Base-by-base conservation (phyloP, 2,797 vertebrate genomes). In the Pelochelys cantorii region DNA sequence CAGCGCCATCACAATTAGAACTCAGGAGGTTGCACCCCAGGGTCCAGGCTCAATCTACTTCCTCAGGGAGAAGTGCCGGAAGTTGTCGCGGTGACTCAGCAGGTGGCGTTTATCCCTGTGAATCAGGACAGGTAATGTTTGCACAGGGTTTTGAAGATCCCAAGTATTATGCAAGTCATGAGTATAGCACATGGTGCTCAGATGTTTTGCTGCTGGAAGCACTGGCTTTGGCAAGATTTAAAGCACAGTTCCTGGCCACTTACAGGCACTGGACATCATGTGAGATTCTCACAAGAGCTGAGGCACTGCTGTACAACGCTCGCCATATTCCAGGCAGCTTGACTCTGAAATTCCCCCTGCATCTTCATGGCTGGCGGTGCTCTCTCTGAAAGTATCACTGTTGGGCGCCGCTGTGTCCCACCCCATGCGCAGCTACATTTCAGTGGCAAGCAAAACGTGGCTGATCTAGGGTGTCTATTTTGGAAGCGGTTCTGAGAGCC, bases 381-480 rank as follows among this genome's bases (percentile, higher is more conserved):
- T 68, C 79, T 14, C 29, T 85, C 8, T 48, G 13, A 18, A 54
- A 13, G 0, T 75, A 55, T 55, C n/a, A 42, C 37, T 0, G 0
- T 59, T 27, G 53, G 1, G 0, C 0, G 17, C 2, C 71, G 20
- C 14, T 22, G 65, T 8, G 9, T 27, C 18, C 68, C 48, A n/a
- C 27, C 34, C 25, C 29, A 3, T 3, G 3, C 75, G 22, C 1
- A 0, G 65, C 48, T 2, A 1, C 13, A 5, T 75, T 83, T 56
- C 31, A 27, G 5, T 74, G 83, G 81, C 82, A 80, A 27, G 37
- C 3, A 3, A 86, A 80, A 54, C 89, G 85, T 84, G 92, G 82
- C 52, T 83, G 79, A 94, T 84, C 80, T 14, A 42, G 23, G 22
- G 87, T 84, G 79, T 0, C 0, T 42, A 56, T n/a, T 57, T 5